phyloP scores from a whole-genome alignment of 2,888 invertebrate genomes.

The Julus scandinavius region DNA sequence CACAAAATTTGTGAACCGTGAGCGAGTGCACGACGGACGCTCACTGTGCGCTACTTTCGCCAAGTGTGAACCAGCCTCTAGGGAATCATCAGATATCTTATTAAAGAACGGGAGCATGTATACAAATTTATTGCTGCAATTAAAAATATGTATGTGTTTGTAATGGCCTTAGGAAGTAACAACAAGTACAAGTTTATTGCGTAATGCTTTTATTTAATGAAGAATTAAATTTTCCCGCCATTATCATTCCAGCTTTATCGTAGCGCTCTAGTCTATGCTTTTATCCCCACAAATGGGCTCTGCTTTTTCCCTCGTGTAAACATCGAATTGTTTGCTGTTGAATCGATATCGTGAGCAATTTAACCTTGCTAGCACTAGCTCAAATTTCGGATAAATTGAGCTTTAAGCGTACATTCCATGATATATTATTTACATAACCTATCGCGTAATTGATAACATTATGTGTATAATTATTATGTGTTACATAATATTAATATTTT shows the following conservation, averaged over 20 bases:
- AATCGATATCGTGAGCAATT: background rate
- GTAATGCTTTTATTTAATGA: background rate
- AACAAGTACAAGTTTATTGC: too few species aligned
- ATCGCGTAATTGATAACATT: background rate
- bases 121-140: too few species aligned
- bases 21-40: too few species aligned
- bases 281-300: background rate
- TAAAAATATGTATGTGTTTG: too few species aligned
- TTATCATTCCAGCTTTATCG: background rate
- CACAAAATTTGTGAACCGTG: too few species aligned
- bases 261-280: background rate
- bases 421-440: background rate
- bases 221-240: background rate
- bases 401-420: background rate
- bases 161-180: background rate
- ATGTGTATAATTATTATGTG: background rate
- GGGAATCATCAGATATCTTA: too few species aligned
- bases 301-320: too few species aligned
- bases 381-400: background rate
- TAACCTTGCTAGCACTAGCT: background rate
- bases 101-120: too few species aligned
- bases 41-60: too few species aligned
- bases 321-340: background rate
- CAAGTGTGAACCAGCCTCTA: too few species aligned
- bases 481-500: background rate